phyloP scores from a whole-genome alignment of 2,113 vertebrate genomes.

The Delphinapterus leucas region DNA sequence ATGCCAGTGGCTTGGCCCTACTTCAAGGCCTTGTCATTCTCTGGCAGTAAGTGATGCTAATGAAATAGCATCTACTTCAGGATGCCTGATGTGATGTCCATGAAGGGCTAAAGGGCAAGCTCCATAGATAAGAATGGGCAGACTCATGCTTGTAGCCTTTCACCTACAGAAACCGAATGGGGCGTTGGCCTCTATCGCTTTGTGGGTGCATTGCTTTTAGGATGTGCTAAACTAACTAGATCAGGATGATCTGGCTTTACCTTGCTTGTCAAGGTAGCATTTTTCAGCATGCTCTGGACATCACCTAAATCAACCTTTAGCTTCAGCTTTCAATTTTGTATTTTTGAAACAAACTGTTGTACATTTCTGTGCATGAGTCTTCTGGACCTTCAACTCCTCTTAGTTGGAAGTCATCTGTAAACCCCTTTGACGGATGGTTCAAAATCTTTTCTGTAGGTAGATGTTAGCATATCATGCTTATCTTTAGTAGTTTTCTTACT shows the following conservation, averaged over 20 bases:
- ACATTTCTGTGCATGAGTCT: not conserved
- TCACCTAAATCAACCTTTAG: not conserved
- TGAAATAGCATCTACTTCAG: conserved; percentile 64
- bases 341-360: not conserved
- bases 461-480: not conserved
- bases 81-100: conserved; percentile 1
- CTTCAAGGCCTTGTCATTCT: conserved; percentile 38
- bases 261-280: not conserved
- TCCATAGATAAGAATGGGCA: not conserved
- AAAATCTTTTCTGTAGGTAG: not conserved
- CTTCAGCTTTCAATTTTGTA: not conserved
- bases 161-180: not conserved
- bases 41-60: conserved; percentile 53
- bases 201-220: not conserved
- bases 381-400: not conserved
- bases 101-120: not conserved
- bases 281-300: not conserved
- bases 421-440: not conserved
- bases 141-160: not conserved
- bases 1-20: not conserved
- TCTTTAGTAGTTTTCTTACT: not conserved
- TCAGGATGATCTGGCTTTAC: not conserved
- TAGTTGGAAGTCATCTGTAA: not conserved
- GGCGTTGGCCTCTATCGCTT: not conserved
- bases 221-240: not conserved